Conservation (phyloP, 37 sponge, comb jelly and placozoan species). For the Petrosia ficiformis region DNA sequence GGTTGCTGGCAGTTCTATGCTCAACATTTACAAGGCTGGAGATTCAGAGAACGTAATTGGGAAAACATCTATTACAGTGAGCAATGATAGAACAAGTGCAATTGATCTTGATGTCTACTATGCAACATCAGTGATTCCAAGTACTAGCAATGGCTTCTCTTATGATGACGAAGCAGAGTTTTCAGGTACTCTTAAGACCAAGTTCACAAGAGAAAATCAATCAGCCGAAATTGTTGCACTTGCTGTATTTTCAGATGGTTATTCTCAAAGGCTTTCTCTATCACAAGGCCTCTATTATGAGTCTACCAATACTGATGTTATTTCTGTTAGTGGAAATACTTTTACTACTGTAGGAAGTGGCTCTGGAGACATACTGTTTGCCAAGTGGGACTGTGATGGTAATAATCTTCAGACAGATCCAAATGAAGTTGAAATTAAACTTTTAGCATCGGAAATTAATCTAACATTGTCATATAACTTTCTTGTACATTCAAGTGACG, state of each 20-base stretch:
- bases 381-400: slow-evolving; percentile 31
- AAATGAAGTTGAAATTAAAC: slow-evolving; percentile 10
- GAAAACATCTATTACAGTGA: neutral
- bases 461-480: neutral
- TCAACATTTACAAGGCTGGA: neutral
- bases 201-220: slow-evolving; percentile 21
- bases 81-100: slow-evolving; percentile 9
- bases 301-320: neutral
- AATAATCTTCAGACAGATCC: neutral
- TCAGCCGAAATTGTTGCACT: slow-evolving; percentile 26
- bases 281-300: slow-evolving; percentile 29
- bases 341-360: slow-evolving; percentile 30
- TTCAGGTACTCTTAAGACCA: slow-evolving; percentile 27
- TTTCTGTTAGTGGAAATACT: neutral
- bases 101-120: slow-evolving; percentile 33
- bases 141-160: slow-evolving; percentile 2
- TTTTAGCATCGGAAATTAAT: slow-evolving; percentile 15
- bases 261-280: neutral
- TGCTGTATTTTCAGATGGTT: slow-evolving; percentile 52
- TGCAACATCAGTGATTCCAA: neutral
- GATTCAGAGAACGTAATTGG: slow-evolving; percentile 2
- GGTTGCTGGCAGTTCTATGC: slow-evolving; percentile 15
- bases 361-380: slow-evolving; percentile 26
- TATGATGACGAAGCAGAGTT: slow-evolving; percentile 28
- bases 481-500: slow-evolving; percentile 26